These are phyloP conservation scores for Lasioglossum morio DNA, from an alignment of 2,888 invertebrate species.

Conservation along the genomic window DNA sequence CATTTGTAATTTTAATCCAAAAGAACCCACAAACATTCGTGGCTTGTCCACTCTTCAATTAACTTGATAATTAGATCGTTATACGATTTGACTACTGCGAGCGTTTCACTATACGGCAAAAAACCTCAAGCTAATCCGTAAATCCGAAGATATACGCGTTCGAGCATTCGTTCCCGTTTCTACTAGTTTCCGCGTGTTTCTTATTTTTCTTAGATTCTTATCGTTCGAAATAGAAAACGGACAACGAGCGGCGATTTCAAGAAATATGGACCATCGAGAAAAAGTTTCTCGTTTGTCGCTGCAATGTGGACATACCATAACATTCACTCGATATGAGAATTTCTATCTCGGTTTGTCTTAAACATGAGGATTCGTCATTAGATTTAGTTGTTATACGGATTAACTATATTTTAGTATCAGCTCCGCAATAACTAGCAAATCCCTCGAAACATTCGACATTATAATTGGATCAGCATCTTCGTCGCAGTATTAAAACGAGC, in stretches of 20 bases:
- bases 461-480: not conserved
- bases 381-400: no score
- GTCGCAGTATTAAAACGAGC: constrained; percentile 19
- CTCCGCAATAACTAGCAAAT: not conserved
- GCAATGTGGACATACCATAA: not conserved
- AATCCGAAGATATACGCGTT: not conserved
- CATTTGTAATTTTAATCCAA: not conserved
- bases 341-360: not conserved
- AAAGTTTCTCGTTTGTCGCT: not conserved
- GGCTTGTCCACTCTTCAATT: not conserved
- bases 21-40: not conserved
- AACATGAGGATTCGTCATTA: not conserved
- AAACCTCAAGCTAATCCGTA: not conserved
- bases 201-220: not conserved
- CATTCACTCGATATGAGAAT: not conserved
- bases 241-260: not conserved
- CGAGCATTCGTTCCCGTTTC: not conserved
- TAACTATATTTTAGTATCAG: no score
- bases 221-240: not conserved
- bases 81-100: not conserved
- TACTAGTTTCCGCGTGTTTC: not conserved
- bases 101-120: not conserved
- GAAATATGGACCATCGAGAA: not conserved
- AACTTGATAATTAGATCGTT: not conserved
- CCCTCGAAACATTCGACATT: not conserved